phyloP scores from a whole-genome alignment of 2,888 invertebrate genomes.

The Drosophila mulleri region DNA sequence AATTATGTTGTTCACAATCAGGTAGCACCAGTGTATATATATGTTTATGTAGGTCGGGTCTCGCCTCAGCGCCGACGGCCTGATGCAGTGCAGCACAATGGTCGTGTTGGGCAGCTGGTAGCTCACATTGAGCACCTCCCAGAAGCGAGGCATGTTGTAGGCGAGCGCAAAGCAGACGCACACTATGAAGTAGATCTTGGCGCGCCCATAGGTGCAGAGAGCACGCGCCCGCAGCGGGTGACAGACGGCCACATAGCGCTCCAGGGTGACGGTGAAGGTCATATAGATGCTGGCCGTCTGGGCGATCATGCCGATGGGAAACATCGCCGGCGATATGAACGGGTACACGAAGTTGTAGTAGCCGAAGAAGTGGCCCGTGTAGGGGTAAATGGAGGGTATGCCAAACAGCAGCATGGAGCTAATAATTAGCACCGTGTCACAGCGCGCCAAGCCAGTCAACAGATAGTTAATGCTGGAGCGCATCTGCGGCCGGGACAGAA shows the following conservation, averaged over 20 bases:
- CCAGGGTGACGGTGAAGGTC: constrained; percentile 94
- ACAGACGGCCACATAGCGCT: constrained; percentile 97
- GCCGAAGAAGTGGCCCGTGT: constrained; percentile 91
- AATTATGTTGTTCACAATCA: constrained; percentile 96
- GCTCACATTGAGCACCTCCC: constrained; percentile 88
- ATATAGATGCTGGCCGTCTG: constrained; percentile 98
- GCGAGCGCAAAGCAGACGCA: constrained; percentile 92
- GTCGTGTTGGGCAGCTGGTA: constrained; percentile 82
- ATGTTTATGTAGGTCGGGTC: constrained; percentile 91
- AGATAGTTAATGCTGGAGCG: constrained; percentile 97
- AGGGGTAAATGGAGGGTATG: constrained; percentile 93
- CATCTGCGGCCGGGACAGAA: constrained; percentile 97
- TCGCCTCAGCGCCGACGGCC: constrained; percentile 89
- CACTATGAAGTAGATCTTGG: constrained; percentile 92
- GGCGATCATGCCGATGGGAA: constrained; percentile 93
- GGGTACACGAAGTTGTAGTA: constrained; percentile 93
- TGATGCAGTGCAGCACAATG: constrained; percentile 90
- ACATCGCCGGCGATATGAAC: constrained; percentile 91
- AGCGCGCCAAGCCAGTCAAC: constrained; percentile 95
- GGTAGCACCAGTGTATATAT: constrained; percentile 97
- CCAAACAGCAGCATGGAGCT: constrained; percentile 95
- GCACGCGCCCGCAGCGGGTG: constrained; percentile 95
- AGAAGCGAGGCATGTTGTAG: constrained; percentile 94
- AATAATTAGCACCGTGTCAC: constrained; percentile 95
- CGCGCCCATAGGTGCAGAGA: constrained; percentile 95